Evolutionary conservation across 2,113 vertebrate genomes (phyloP).

Genomic region (Machaerirhynchus nigripectus): DNA sequence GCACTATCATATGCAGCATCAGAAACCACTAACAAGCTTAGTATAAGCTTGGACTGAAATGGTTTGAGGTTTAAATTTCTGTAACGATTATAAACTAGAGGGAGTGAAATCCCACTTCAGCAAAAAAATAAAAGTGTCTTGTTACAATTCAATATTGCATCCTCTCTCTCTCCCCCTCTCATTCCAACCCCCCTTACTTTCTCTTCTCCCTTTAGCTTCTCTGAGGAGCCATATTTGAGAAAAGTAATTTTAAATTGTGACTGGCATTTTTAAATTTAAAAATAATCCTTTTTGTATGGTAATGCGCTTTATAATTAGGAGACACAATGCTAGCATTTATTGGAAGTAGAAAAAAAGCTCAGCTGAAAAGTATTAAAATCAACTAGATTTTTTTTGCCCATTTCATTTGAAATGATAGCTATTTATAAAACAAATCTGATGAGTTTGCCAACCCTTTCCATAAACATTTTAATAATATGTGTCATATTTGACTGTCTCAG

Average conservation of each 20-base stretch:
- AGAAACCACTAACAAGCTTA: conserved; percentile 99
- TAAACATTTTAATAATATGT: conserved; percentile 54
- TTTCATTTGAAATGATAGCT: conserved; percentile 61
- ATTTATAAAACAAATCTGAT: conserved; percentile 68
- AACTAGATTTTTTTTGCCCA: conserved; percentile 50
- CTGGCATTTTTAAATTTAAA: conserved; percentile 68
- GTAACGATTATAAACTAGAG: conserved; percentile 91
- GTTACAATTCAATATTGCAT: conserved; percentile 68
- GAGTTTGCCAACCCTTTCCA: conserved; percentile 46
- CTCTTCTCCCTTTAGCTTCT: conserved; percentile 41
- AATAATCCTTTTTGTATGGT: conserved; percentile 67
- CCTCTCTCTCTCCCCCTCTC: conserved; percentile 45
- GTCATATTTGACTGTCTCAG: conserved; percentile 40
- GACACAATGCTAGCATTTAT: conserved; percentile 58
- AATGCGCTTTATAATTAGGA: conserved; percentile 68
- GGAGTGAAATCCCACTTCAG: conserved; percentile 96
- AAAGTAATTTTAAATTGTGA: conserved; percentile 73
- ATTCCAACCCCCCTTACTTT: conserved; percentile 37
- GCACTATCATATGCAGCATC: conserved; percentile 93
- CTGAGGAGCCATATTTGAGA: conserved; percentile 61
- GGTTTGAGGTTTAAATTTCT: conserved; percentile 99
- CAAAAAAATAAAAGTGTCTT: conserved; percentile 83
- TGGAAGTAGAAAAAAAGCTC: conserved; percentile 39
- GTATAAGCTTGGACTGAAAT: conserved; percentile 97
- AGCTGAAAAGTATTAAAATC: conserved; percentile 64